Percentiles rank a stretch among this genome's conserved stretches.
These are phyloP conservation scores for Microplitis demolitor DNA, from an alignment of 1,140 invertebrate genomes.

Conservation along the genomic window DNA sequence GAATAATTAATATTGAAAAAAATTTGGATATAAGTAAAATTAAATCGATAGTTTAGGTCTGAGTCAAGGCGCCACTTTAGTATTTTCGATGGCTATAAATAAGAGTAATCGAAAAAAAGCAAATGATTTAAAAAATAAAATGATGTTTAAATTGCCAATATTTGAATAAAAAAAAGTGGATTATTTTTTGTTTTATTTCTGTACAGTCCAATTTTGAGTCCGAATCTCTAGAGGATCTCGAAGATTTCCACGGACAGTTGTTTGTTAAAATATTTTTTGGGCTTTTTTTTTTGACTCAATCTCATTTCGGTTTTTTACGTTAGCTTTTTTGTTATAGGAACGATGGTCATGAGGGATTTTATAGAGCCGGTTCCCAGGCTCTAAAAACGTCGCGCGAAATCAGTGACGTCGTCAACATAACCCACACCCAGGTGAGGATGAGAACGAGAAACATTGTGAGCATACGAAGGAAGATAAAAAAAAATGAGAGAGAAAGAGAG, in stretches of 20 bases:
- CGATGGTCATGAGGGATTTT: constrained; percentile 27
- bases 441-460: background rate
- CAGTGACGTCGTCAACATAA: constrained; percentile 31
- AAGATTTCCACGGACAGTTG: constrained; percentile 24
- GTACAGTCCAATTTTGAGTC: constrained; percentile 30
- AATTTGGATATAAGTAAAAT: background rate
- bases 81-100: background rate
- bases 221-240: constrained; percentile 12
- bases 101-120: too few relatives aligned
- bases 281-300: background rate
- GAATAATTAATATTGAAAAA: background rate
- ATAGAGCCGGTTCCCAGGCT: constrained; percentile 35
- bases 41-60: too few relatives aligned
- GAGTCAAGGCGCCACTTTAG: background rate
- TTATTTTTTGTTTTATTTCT: constrained; percentile 26
- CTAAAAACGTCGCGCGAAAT: constrained; percentile 33
- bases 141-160: background rate
- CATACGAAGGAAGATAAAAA: too few relatives aligned
- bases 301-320: background rate
- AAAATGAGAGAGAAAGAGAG: background rate
- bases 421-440: background rate
- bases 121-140: background rate
- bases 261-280: constrained; percentile 13
- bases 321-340: background rate
- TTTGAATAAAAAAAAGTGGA: background rate